A percentile compares a stretch with the other conserved stretches of the same genome.
Evolutionary conservation across 2,888 invertebrate genomes (phyloP).

Genomic region (Aphodius granarius): DNA sequence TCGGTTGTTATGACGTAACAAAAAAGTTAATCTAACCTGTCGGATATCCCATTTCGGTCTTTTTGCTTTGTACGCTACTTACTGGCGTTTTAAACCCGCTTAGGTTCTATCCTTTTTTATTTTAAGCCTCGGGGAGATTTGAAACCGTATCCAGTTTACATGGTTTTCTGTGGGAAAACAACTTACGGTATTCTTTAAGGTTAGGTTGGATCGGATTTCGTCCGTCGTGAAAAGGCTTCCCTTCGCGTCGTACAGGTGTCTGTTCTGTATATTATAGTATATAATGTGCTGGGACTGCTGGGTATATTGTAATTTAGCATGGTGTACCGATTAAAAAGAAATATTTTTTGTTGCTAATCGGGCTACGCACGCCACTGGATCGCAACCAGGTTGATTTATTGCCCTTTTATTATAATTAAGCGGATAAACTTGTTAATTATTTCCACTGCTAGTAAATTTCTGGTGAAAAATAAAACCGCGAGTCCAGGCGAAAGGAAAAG

Average conservation of each 20-base stretch:
- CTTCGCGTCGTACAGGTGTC: background rate
- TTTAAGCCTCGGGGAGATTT: background rate
- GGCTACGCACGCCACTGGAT: background rate
- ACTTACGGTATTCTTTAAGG: background rate
- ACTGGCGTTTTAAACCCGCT: background rate
- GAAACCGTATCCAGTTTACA: background rate
- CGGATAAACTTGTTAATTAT: slow-evolving; percentile 7
- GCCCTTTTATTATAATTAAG: slow-evolving; percentile 22
- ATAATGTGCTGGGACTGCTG: background rate
- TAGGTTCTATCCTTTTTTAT: background rate
- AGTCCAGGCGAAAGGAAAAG: background rate
- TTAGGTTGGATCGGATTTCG: background rate
- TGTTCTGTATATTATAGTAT: background rate
- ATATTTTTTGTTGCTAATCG: background rate
- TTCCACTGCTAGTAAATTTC: background rate
- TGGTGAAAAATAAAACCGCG: background rate
- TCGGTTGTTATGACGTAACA: background rate
- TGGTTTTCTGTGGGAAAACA: background rate
- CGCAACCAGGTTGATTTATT: slow-evolving; percentile 11
- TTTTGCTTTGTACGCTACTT: background rate
- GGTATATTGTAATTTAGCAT: background rate
- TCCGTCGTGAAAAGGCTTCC: background rate
- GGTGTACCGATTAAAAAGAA: background rate
- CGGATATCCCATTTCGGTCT: background rate
- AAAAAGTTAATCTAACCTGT: background rate